Evolutionary conservation across 2,888 invertebrate genomes (phyloP), one percentile per base, ranked within the genome.

Genomic region (Phlogophora meticulosa): DNA sequence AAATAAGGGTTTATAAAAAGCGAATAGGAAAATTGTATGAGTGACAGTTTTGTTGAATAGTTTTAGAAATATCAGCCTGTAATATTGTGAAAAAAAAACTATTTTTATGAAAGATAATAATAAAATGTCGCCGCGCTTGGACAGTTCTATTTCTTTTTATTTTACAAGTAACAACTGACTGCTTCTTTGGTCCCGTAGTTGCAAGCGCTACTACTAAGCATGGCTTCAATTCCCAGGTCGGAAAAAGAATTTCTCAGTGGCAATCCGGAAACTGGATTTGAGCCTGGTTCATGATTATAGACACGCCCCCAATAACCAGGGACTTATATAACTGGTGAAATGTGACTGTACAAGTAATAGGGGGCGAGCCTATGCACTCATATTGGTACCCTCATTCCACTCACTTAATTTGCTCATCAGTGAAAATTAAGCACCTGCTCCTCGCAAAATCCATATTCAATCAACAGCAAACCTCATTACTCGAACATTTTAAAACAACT

Each of bases 381-480:
- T 28, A 38, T n/a, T n/a, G n/a, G n/a, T 11, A 22, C 15, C 15
- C 5, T 32, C 5, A 45, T 46, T 10, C 0, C 22, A 15, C 32
- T 32, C 53, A 11, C 11, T 20, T 22, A 48, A 15, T 10, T 13
- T 13, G n/a, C n/a, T 22, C 17, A 15, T 17, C 9, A 36, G 4
- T 40, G 20, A 17, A 63, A 63, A 22, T 36, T 7, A 66, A 53
- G 10, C 46, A 20, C n/a, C n/a, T 13, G 10, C 15, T 46, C 32
- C 32, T 24, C 11, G 13, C 20, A 53, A 58, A 78, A 76, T 60
- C 66, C 22, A 66, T 55, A 78, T 61, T 75, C 56, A 78, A 76
- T 78, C 78, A 74, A 59, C 45, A 48, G 24, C n/a, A 36, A 67
- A 63, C 52, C 59, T 78, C 79, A 76, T 76, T 78, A 78, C 51